Conservation (phyloP, 2,113 vertebrate species). For the Indicator indicator region DNA sequence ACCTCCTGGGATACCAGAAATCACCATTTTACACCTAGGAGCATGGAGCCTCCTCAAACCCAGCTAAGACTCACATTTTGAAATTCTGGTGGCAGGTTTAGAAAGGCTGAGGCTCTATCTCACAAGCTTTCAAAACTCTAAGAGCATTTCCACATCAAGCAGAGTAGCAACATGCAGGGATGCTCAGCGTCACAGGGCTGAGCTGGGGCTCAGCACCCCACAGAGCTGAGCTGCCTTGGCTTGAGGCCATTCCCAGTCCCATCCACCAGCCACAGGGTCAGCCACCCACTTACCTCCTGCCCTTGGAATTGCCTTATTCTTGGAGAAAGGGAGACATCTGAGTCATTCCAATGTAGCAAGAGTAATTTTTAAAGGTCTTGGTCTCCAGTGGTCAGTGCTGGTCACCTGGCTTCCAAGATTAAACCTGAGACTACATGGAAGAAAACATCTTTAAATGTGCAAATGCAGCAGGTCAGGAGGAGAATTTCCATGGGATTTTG, state of each 20-base stretch:
- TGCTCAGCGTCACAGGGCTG: not conserved
- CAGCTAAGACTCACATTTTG: not conserved
- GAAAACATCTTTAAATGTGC: not conserved
- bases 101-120: not conserved
- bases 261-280: not conserved
- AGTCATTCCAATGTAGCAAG: not conserved
- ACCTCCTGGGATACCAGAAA: not conserved
- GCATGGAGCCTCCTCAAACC: not conserved
- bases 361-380: not conserved
- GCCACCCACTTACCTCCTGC: not conserved
- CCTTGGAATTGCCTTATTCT: not conserved
- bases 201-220: not conserved
- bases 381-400: not conserved
- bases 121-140: not conserved
- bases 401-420: not conserved
- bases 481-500: conserved; percentile 25
- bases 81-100: not conserved
- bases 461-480: not conserved
- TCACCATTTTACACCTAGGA: not conserved
- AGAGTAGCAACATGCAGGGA: fast-evolving
- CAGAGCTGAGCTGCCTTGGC: not conserved
- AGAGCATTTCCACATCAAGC: not conserved
- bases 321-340: not conserved
- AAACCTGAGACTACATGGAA: not conserved
- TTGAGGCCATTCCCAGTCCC: not conserved